Evolutionary conservation across 1,140 invertebrate species (phyloP), one percentile per base, ranked within the genome.

Genomic region (Calliopsis andreniformis): DNA sequence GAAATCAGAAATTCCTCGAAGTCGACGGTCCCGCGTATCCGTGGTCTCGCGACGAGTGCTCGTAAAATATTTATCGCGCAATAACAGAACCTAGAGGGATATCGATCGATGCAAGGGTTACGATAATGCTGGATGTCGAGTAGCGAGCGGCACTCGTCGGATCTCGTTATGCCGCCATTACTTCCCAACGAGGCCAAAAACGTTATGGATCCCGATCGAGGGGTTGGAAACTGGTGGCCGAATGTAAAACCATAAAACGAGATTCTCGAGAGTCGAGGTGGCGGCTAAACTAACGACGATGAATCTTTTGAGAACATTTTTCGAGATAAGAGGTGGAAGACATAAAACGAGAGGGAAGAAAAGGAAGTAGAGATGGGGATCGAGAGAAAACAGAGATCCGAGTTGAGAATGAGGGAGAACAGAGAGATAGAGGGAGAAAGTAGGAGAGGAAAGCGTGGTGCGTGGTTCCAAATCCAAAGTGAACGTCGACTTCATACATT

Each of bases 401-500:
- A 8, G 20, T 23, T 45, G 66, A 73, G 18, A 45, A 39, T 7
- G 49, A 18, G 47, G 20, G 49, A 5, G 78, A 39, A 66, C 25
- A 70, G 55, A 62, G 25, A 63, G 47, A 59, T 14, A 70, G 51
- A 78, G 20, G 62, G 47, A 69, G 0, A 45, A 20, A 51, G 14
- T 47, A n/a, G 7, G 39, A 62, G 18, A 45, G 30, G 7, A 59
- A 58, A 53, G 16, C 55, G 66, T 79, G 51, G 47, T 83, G 76
- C 76, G 53, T 75, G 28, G n/a, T 56, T 42, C 51, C 64, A 43
- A 68, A 55, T 67, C 63, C 63, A 79, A 83, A 84, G 72, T 83
- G 84, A 81, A 80, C 77, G 81, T 87, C 85, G 85, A 86, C 84
- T 88, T 88, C 87, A 89, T 90, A 91, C 88, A 89, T 91, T 91